Conservation (phyloP, 2,888 invertebrate species). For the Mesoligia furuncula region DNA sequence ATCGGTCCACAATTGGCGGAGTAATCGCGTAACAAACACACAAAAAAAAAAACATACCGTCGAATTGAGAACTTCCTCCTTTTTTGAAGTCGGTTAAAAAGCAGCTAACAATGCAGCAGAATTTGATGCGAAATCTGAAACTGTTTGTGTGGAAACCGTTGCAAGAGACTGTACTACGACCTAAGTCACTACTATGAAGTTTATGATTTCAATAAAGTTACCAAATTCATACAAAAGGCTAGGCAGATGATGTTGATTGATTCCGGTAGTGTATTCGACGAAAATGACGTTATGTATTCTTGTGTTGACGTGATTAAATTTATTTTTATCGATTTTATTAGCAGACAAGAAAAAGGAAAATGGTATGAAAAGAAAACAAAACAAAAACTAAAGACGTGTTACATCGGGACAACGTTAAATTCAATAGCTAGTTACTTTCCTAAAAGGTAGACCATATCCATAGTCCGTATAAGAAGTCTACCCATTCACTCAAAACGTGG, state of each 20-base stretch:
- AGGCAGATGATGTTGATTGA: neutral
- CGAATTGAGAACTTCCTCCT: too few relatives aligned
- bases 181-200: slow-evolving; percentile 13
- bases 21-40: too few relatives aligned
- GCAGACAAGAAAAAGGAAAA: neutral
- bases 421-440: neutral
- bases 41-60: too few relatives aligned
- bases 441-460: slow-evolving; percentile 14
- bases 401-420: slow-evolving; percentile 14
- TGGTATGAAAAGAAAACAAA: slow-evolving; percentile 24
- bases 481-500: slow-evolving; percentile 2
- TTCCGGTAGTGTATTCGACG: neutral
- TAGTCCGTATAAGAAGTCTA: neutral
- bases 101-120: slow-evolving; percentile 3
- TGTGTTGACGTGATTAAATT: slow-evolving; percentile 1
- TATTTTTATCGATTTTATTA: neutral
- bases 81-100: too few relatives aligned
- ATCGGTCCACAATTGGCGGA: too few relatives aligned
- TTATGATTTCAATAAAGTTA: slow-evolving; percentile 18
- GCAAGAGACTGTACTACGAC: neutral
- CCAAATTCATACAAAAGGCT: neutral
- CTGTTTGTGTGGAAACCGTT: slow-evolving; percentile 5
- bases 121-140: slow-evolving; percentile 40
- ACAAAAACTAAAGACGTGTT: neutral
- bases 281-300: slow-evolving; percentile 9